Base-by-base conservation (phyloP, 2,797 vertebrate genomes). In the Moxostoma hubbsi region DNA sequence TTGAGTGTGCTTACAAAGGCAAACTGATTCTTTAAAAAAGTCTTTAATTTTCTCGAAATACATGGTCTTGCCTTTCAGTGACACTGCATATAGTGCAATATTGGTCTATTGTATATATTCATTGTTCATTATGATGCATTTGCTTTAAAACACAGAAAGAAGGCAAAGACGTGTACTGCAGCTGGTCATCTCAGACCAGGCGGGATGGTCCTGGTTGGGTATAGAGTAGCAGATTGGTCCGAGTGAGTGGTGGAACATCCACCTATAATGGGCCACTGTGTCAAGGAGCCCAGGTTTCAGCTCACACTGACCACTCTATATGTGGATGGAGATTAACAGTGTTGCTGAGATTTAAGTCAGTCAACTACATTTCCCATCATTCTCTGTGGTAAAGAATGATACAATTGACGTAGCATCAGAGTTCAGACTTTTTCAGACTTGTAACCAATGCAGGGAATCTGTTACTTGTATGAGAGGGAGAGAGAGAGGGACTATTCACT, bases 211-310 rank as follows among this genome's bases (percentile, higher is more conserved):
- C 16, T 24, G 58, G 49, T 46, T 49, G 45, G 15, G 18, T 10
- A 16, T 75, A 16, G n/a, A 49, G n/a, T n/a, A 66, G 15, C 5
- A 46, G 12, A 50, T 45, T 2, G 9, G 46, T 50, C 64, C 50
- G 13, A 57, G 6, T 62, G 50, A 75, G 5, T 1, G 53, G 63
- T 59, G 18, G 65, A 63, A 63, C 58, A 18, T 68, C 58, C 51
- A 76, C 79, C 72, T 81, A 67, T 81, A 85, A 75, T 13, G 75
- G 81, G 75, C 79, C 79, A 66, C 24, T 54, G 72, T 62, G 45
- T 73, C 9, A 5, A 65, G 36, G 6, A 61, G 43, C 58, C 72
- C 15, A 69, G 73, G 63, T 68, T 43, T 76, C 9, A 51, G 47
- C 51, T 57, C 51, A 54, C 13, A 10, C 24, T 75, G 74, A 76